Conservation (phyloP, 2,888 invertebrate genomes). For the Sarcophaga subvicina region DNA sequence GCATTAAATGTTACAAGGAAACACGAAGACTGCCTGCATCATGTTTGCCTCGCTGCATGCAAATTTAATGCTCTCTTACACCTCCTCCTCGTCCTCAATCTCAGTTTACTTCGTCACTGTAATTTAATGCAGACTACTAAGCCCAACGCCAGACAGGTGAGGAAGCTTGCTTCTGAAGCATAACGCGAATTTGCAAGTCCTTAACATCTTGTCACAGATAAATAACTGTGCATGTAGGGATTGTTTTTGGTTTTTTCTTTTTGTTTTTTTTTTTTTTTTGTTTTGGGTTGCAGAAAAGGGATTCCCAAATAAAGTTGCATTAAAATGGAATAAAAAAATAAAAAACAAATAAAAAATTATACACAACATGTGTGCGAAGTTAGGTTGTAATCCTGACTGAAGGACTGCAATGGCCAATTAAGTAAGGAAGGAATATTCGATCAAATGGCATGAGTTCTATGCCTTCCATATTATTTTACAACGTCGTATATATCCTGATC, state of each 20-base stretch:
- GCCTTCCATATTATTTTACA: no score
- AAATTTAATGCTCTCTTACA: constrained; percentile 40
- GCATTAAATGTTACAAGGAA: constrained; percentile 18
- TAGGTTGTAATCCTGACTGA: no score
- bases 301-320: neutral
- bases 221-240: constrained; percentile 44
- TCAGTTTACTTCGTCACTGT: constrained; percentile 21
- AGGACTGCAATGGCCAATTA: no score
- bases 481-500: no score
- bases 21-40: constrained; percentile 20
- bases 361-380: no score
- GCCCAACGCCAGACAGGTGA: constrained; percentile 59
- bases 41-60: constrained; percentile 7
- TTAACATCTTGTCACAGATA: constrained; percentile 67
- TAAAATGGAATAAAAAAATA: no score
- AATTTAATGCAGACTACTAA: constrained; percentile 53
- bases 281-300: neutral
- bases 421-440: no score
- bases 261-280: neutral
- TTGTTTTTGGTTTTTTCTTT: neutral
- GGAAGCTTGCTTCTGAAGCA: constrained; percentile 61
- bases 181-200: constrained; percentile 65
- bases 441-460: no score
- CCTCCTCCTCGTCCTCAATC: constrained; percentile 13
- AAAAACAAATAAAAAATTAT: no score